Conservation (phyloP, 2,888 invertebrate genomes). For the Ochlodes sylvanus region DNA sequence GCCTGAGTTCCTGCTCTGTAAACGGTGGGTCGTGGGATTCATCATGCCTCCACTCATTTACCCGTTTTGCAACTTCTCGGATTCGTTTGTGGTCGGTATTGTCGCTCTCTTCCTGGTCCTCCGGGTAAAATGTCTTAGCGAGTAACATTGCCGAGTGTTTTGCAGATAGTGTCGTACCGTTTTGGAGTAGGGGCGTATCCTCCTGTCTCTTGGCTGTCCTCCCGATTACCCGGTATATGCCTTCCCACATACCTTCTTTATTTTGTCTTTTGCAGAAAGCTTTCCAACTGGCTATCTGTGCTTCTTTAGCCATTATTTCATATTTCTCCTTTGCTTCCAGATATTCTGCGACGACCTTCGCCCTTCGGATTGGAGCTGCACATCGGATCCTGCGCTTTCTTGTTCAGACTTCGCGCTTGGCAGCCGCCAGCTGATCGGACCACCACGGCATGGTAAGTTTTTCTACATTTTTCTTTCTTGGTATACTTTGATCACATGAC, state of each 20-base stretch:
- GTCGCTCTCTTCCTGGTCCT: constrained; percentile 11
- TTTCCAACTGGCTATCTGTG: constrained; percentile 28
- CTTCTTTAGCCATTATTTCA: neutral
- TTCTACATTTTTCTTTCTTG: too few species aligned
- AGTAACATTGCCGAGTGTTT: constrained; percentile 25
- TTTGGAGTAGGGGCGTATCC: neutral
- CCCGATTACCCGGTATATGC: constrained; percentile 23
- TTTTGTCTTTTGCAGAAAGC: too few species aligned
- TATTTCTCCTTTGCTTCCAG: neutral
- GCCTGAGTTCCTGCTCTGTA: constrained; percentile 27
- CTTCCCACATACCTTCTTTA: constrained; percentile 22
- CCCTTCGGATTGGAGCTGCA: neutral
- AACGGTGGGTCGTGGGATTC: constrained; percentile 37
- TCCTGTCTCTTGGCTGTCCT: constrained; percentile 1
- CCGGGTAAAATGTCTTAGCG: constrained; percentile 28
- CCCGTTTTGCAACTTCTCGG: constrained; percentile 4
- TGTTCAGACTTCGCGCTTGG: neutral
- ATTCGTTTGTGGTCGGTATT: constrained; percentile 13
- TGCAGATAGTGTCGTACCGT: neutral
- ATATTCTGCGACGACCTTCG: neutral
- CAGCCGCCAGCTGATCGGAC: too few species aligned
- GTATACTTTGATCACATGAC: too few species aligned
- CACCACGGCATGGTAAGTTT: too few species aligned
- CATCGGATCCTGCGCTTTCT: constrained; percentile 5
- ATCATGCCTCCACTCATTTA: neutral